phyloP scores from a whole-genome alignment of 2,888 invertebrate species.

The Apoda limacodes region DNA sequence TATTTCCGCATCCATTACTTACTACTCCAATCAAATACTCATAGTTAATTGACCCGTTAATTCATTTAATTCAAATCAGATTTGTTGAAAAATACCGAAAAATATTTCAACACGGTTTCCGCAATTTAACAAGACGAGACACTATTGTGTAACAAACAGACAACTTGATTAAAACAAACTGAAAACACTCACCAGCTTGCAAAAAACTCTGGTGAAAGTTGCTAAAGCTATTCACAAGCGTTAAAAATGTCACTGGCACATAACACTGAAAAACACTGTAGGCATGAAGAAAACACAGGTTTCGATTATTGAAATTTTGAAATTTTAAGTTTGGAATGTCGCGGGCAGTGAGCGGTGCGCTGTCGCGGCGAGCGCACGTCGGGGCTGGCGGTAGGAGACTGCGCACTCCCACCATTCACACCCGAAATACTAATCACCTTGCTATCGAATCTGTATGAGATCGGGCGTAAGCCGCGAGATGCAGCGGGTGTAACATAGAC shows the following conservation, averaged over 20 bases:
- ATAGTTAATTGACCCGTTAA: too few relatives aligned
- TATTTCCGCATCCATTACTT: too few relatives aligned
- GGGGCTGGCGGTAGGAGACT: slow-evolving; percentile 60
- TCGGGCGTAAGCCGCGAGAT: slow-evolving; percentile 30
- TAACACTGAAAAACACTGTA: slow-evolving; percentile 48
- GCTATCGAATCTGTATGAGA: slow-evolving; percentile 46
- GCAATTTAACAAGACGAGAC: slow-evolving; percentile 26
- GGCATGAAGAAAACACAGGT: slow-evolving; percentile 32
- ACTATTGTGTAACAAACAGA: slow-evolving; percentile 37
- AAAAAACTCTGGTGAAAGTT: slow-evolving; percentile 36
- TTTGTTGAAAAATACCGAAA: too few relatives aligned
- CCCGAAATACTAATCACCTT: slow-evolving; percentile 65
- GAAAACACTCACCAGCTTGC: slow-evolving; percentile 57
- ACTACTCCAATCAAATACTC: too few relatives aligned
- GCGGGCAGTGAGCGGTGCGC: slow-evolving; percentile 40
- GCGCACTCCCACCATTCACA: slow-evolving; percentile 53
- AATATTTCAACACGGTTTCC: too few relatives aligned
- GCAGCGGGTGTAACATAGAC: too few relatives aligned
- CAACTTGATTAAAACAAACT: slow-evolving; percentile 50
- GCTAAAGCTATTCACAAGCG: slow-evolving; percentile 28
- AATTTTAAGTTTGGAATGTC: slow-evolving; percentile 31
- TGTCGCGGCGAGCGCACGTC: slow-evolving; percentile 44
- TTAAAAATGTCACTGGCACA: slow-evolving; percentile 40
- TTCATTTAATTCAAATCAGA: too few relatives aligned
- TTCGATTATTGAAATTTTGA: slow-evolving; percentile 28